Base-by-base conservation (phyloP, 2,888 invertebrate species). In the Zaprionus obscuricornis region DNA sequence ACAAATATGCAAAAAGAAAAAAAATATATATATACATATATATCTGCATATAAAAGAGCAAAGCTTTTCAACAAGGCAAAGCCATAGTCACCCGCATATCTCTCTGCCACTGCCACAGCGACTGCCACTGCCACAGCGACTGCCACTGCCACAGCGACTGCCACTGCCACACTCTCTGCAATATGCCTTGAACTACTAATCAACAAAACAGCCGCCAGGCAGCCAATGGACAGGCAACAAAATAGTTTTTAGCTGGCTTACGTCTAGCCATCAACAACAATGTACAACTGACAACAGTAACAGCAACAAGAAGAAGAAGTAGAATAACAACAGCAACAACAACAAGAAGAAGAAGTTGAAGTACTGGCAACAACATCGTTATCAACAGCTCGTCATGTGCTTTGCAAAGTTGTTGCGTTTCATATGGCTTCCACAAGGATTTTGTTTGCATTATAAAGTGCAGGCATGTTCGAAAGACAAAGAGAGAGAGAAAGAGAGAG, bases 381-480 rank as follows among this genome's bases (percentile, higher is more conserved):
- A 85, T 78, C 73, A 78, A 34, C 81, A 59, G 74, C 55, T 76
- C 81, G 74, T 62, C 67, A 55, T 69, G 55, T 20, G 65, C 55
- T 52, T 49, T 54, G 43, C 49, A 43, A 42, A 55, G 74, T 70
- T 77, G 59, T 85, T 68, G 63, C 46, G 59, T 66, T 65, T 82
- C 75, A 63, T 82, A 79, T 79, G 79, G 79, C 79, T 79, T 79
- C 79, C 74, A 69, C 56, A 63, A 81, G 85, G 77, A 84, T 84
- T n/a, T 78, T 76, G 67, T 65, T 42, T 72, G 68, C 73, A 66
- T 69, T 66, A 66, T 26, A 34, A 10, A 33, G n/a, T n/a, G 8
- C 8, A 24, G 24, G 5, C 24, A n/a, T n/a, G n/a, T n/a, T n/a
- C n/a, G n/a, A n/a, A n/a, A n/a, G n/a, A n/a, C n/a, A n/a, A n/a